phyloP scores from a whole-genome alignment of 35 echinoderm and acorn worm genomes.

The Amphiura filiformis region DNA sequence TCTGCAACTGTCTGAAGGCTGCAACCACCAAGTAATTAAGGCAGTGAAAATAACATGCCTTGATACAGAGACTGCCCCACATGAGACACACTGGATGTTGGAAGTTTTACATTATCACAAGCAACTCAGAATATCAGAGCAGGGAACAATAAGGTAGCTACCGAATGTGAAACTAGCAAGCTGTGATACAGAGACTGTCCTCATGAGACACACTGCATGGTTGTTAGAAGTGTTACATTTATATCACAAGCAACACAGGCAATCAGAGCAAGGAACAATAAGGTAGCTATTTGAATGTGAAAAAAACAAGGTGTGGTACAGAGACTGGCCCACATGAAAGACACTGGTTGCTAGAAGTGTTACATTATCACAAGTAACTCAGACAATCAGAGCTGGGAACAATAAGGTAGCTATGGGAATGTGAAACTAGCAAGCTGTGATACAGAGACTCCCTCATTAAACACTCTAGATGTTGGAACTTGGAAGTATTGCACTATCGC shows the following conservation, averaged over 20 bases:
- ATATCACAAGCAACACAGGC: no score
- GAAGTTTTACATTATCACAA: background rate
- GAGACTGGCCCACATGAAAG: background rate
- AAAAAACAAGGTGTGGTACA: no score
- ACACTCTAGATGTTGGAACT: no score
- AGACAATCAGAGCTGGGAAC: background rate
- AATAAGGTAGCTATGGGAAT: no score
- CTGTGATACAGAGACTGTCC: background rate
- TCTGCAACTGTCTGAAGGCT: background rate
- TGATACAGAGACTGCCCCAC: background rate
- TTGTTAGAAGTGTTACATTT: background rate
- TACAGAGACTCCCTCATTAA: no score
- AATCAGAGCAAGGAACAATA: no score
- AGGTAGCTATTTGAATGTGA: no score
- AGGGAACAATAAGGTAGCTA: background rate
- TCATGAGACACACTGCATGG: background rate
- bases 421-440: no score
- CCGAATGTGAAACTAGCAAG: background rate
- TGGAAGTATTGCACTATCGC: no score
- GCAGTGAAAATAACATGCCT: background rate
- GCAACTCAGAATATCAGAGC: background rate
- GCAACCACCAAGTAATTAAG: background rate
- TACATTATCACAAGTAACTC: background rate
- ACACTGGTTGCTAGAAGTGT: background rate
- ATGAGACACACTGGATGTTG: background rate